These are phyloP conservation scores for Callosobruchus maculatus DNA, from an alignment of 2,888 invertebrate species.

Conservation along the genomic window DNA sequence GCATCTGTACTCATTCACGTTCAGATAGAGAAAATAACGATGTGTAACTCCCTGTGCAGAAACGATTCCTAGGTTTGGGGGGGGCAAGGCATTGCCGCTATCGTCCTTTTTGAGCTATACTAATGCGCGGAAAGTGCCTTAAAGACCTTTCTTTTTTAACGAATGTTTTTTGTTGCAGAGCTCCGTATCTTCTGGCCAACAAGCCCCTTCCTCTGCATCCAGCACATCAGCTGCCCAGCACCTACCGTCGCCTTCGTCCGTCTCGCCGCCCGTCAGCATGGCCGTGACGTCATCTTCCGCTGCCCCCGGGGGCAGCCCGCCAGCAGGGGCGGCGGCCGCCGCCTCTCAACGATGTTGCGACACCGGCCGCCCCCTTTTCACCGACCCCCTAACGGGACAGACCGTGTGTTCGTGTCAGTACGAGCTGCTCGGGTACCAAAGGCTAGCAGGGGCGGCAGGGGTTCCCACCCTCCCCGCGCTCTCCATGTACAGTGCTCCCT, in stretches of 20 bases:
- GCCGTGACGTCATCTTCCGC: conserved; percentile 48
- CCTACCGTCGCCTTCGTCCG: conserved; percentile 45
- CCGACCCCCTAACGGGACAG: conserved; percentile 85
- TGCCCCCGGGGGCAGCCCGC: conserved; percentile 47
- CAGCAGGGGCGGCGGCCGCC: conserved; percentile 41
- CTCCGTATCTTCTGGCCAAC: conserved; percentile 55
- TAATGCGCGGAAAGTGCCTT: too few relatives aligned
- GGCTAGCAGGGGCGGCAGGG: conserved; percentile 58
- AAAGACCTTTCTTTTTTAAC: too few relatives aligned
- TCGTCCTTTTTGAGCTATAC: too few relatives aligned
- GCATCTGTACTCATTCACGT: too few relatives aligned
- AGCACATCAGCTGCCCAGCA: conserved; percentile 55
- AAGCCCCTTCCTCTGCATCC: conserved; percentile 58
- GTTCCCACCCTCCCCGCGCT: conserved; percentile 69
- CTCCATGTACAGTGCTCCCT: conserved; percentile 77
- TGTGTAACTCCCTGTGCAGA: too few relatives aligned
- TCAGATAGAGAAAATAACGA: too few relatives aligned
- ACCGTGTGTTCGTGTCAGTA: conserved; percentile 89
- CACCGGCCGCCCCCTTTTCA: conserved; percentile 86
- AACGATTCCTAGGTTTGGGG: too few relatives aligned
- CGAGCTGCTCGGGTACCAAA: conserved; percentile 81
- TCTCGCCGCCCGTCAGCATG: conserved; percentile 40
- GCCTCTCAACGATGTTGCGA: conserved; percentile 74
- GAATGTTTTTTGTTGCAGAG: conserved; percentile 38
- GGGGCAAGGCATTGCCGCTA: too few relatives aligned